Conservation (phyloP, 2,888 invertebrate genomes). For the Pristionchus entomophagus region DNA sequence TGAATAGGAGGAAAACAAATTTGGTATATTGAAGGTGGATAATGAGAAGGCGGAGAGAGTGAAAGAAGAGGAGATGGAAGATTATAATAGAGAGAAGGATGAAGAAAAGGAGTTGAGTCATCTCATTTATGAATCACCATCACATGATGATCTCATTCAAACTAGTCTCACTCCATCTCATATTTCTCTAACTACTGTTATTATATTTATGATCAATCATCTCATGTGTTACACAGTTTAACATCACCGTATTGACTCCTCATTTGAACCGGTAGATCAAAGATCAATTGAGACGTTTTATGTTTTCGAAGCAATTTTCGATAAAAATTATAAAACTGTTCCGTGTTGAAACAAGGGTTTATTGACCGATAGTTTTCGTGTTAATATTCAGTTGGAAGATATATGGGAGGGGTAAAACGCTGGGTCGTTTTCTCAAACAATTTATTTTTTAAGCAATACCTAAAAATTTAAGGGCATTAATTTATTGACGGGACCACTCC, state of each 20-base stretch:
- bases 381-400: no score
- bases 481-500: conserved; percentile 20
- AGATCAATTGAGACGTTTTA: not conserved
- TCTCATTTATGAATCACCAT: not conserved
- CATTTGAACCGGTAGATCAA: not conserved
- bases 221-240: not conserved
- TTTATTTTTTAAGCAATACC: no score
- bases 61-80: not conserved
- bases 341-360: not conserved
- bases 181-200: not conserved
- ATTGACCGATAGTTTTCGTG: not conserved
- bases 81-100: not conserved
- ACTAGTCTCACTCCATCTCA: not conserved
- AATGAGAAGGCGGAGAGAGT: not conserved
- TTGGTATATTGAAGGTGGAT: conserved; percentile 3
- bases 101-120: not conserved
- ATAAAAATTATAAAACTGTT: no score
- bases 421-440: no score
- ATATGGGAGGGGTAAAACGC: no score
- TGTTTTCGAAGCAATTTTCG: not conserved
- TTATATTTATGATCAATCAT: not conserved
- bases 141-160: not conserved
- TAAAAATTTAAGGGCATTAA: no score
- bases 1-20: not conserved
- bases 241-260: not conserved